Percentiles rank a stretch among this genome's conserved stretches.
Conservation (phyloP, 2,888 invertebrate genomes). For the Blera fallax region DNA sequence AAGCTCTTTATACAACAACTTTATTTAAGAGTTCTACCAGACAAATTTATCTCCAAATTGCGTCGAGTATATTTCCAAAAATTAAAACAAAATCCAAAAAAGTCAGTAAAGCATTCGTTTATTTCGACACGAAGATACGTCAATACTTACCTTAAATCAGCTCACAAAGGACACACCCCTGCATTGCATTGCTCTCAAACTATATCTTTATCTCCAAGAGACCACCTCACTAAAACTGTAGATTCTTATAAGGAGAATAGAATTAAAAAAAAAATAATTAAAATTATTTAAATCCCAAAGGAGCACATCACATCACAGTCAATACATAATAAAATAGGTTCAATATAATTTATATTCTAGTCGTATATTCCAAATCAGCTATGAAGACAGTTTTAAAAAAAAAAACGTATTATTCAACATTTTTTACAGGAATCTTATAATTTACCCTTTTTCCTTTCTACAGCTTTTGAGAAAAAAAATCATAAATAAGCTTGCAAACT, state of each 20-base stretch:
- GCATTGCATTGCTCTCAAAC: not conserved
- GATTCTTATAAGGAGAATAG: not conserved
- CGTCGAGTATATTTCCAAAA: no score
- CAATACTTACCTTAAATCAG: not conserved
- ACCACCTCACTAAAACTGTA: not conserved
- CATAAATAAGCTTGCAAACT: slow-evolving; percentile 30
- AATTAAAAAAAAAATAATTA: not conserved
- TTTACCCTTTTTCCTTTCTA: not conserved
- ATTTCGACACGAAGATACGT: not conserved
- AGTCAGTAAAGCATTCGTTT: not conserved
- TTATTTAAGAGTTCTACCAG: no score
- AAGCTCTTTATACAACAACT: no score
- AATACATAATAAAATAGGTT: slow-evolving; percentile 22
- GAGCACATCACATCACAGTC: slow-evolving; percentile 40
- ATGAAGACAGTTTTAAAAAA: not conserved
- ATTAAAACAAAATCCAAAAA: not conserved
- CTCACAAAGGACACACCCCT: not conserved
- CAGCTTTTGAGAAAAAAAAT: slow-evolving; percentile 6
- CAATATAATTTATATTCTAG: slow-evolving; percentile 62
- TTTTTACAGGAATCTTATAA: no score
- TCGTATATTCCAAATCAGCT: slow-evolving; percentile 66
- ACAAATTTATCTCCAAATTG: no score
- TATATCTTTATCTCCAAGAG: not conserved
- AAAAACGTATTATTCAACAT: not conserved
- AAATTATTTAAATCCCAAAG: not conserved